phyloP scores from a whole-genome alignment of 2,113 vertebrate genomes.

The Istiophorus platypterus region DNA sequence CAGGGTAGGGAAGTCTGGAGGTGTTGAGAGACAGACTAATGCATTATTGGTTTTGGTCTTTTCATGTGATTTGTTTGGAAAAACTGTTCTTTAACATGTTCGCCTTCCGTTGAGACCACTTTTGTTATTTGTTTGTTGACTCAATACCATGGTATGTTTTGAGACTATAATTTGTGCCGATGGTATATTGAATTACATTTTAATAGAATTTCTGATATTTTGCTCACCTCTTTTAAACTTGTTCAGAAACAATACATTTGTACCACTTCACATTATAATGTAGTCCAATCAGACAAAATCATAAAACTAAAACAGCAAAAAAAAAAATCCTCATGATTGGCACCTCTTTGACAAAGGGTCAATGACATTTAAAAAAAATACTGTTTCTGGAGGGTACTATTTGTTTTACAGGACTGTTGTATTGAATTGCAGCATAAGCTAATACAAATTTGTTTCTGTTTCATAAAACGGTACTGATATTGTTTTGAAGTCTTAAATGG shows the following conservation, averaged over 20 bases:
- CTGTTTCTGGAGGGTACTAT: not conserved
- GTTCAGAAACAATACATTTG: not conserved
- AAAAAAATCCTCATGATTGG: not conserved
- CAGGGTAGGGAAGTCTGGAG: not conserved
- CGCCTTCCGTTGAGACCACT: not conserved
- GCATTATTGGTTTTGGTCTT: not conserved
- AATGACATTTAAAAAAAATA: no score
- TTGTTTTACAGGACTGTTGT: not conserved
- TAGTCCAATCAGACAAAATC: not conserved
- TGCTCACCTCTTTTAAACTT: conserved; percentile 1
- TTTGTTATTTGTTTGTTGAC: not conserved
- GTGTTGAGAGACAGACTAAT: not conserved
- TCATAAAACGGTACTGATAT: not conserved
- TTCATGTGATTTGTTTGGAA: not conserved
- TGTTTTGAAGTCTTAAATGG: not conserved
- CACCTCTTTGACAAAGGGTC: not conserved
- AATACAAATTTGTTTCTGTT: not conserved
- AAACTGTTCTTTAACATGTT: not conserved
- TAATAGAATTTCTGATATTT: not conserved
- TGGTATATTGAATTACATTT: not conserved
- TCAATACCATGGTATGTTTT: not conserved
- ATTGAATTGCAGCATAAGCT: not conserved
- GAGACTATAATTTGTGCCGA: not conserved
- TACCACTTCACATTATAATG: not conserved
- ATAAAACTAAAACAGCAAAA: not conserved